These are phyloP conservation scores for Pollicipes pollicipes DNA, from an alignment of 1,140 invertebrate species.

Conservation along the genomic window DNA sequence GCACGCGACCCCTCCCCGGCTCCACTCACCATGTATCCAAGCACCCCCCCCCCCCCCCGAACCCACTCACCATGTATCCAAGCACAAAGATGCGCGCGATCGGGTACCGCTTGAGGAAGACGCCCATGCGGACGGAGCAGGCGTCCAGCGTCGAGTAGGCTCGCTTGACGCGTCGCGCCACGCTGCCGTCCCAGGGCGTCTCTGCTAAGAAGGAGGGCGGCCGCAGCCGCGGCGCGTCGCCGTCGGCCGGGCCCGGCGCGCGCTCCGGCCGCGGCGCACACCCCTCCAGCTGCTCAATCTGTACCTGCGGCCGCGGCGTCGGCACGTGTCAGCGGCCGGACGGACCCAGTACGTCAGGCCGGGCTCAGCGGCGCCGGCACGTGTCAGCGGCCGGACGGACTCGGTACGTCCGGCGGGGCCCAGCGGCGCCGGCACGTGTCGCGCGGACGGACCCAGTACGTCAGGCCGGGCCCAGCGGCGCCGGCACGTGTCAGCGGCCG, in stretches of 20 bases:
- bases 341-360: no score
- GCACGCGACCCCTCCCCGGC: no score
- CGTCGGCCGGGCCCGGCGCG: not conserved
- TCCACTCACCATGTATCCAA: not conserved
- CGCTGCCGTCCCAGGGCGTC: conserved; percentile 53
- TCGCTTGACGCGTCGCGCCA: conserved; percentile 55
- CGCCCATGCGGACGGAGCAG: conserved; percentile 53
- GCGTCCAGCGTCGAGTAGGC: conserved; percentile 58
- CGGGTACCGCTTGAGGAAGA: conserved; percentile 62
- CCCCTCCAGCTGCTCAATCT: not conserved
- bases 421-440: no score
- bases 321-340: no score
- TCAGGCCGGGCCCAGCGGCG: no score
- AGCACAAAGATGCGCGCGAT: conserved; percentile 58
- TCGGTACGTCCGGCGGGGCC: no score
- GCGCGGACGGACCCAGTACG: no score
- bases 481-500: no score
- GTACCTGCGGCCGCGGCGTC: no score
- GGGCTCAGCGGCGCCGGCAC: no score
- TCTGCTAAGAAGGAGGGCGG: conserved; percentile 52
- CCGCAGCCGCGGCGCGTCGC: conserved; percentile 22
- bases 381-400: no score
- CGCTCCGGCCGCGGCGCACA: not conserved
- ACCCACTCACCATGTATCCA: conserved; percentile 39
- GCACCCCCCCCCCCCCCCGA: not conserved